Evolutionary conservation across 2,888 invertebrate species (phyloP).

Genomic region (Drosophila prostipennis): DNA sequence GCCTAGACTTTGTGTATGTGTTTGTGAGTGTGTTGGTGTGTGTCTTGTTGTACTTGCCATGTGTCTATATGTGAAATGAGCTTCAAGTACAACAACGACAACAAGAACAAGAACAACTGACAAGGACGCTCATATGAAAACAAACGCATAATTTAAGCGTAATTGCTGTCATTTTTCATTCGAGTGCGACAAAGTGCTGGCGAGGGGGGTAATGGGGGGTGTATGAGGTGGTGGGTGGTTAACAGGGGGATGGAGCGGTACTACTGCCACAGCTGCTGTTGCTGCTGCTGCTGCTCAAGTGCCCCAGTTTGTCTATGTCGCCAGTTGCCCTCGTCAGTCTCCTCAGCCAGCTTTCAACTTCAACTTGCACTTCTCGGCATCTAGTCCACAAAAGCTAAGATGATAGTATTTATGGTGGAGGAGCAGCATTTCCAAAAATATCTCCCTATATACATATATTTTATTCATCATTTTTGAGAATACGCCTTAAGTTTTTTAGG

Average conservation of each 20-base stretch:
- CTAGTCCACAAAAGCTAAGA: constrained; percentile 5
- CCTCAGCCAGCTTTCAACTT: constrained; percentile 1
- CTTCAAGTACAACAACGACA: constrained; percentile 64
- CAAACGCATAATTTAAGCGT: constrained; percentile 81
- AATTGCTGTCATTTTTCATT: constrained; percentile 81
- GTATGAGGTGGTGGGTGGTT: not conserved
- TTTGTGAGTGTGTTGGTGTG: constrained; percentile 3
- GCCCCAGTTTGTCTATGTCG: constrained; percentile 67
- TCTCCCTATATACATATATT: not conserved
- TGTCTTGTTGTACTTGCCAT: constrained; percentile 26
- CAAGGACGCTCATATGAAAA: constrained; percentile 78
- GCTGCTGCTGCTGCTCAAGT: constrained; percentile 33
- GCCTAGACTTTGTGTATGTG: constrained; percentile 32
- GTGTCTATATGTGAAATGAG: constrained; percentile 74
- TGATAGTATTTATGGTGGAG: not conserved
- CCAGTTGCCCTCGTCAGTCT: constrained; percentile 43
- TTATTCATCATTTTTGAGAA: no score
- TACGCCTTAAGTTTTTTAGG: no score
- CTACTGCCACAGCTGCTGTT: constrained; percentile 1
- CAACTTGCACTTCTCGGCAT: constrained; percentile 3
- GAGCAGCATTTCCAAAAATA: not conserved
- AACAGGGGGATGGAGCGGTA: constrained; percentile 6
- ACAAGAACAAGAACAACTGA: constrained; percentile 53
- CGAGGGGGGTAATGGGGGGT: not conserved
- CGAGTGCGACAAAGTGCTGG: constrained; percentile 52